phyloP scores from a whole-genome alignment of 37 sponge, comb jelly and placozoan species.

The Dysidea cf. avara region DNA sequence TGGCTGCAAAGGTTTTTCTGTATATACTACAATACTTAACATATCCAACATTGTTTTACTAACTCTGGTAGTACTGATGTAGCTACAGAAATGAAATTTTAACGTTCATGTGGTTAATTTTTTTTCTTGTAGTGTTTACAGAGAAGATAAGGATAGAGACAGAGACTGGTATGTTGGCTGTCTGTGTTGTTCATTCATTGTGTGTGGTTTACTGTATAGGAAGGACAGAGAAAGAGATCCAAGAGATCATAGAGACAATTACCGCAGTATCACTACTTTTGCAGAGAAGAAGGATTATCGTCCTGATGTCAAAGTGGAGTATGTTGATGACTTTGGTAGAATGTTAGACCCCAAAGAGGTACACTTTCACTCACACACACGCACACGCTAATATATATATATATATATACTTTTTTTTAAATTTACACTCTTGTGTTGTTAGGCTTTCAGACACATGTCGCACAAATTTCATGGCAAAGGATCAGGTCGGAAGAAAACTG shows the following conservation, averaged over 20 bases:
- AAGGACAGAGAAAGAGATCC: constrained; percentile 2
- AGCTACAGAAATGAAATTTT: too few species aligned
- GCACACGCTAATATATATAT: neutral
- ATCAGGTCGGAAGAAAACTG: constrained; percentile 90
- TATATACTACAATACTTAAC: too few species aligned
- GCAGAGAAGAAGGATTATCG: constrained; percentile 89
- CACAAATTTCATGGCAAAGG: constrained; percentile 98
- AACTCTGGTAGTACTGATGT: too few species aligned
- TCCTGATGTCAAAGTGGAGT: constrained; percentile 85
- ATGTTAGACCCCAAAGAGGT: constrained; percentile 85
- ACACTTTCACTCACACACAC: neutral
- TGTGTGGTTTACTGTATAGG: neutral
- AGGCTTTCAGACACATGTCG: constrained; percentile 94
- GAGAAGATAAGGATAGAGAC: neutral
- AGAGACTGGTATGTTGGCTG: neutral
- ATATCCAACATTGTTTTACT: too few species aligned
- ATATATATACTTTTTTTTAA: neutral
- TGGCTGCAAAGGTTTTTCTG: too few species aligned
- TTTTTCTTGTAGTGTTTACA: too few species aligned
- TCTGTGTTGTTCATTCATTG: neutral
- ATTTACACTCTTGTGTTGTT: neutral
- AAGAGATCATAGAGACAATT: neutral
- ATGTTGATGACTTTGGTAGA: constrained; percentile 87
- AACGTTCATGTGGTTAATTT: too few species aligned
- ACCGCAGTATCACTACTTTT: too few species aligned